These are phyloP conservation scores for Triops cancriformis DNA, from an alignment of 1,140 invertebrate genomes.

Conservation along the genomic window DNA sequence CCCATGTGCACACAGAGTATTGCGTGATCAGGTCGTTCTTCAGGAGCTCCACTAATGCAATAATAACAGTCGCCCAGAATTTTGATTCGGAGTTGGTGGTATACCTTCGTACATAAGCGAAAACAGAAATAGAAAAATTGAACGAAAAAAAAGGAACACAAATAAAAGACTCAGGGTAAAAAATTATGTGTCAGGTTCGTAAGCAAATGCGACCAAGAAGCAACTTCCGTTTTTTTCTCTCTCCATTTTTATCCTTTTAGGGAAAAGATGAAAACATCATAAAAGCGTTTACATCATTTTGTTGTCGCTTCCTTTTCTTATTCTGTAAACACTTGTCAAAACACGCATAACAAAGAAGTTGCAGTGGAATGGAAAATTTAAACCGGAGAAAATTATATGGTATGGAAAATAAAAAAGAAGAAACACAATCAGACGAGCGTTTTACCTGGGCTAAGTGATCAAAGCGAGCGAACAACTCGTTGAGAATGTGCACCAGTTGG, in stretches of 20 bases:
- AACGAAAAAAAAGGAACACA: neutral
- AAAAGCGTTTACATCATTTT: too few species aligned
- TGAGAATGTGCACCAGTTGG: constrained; percentile 85
- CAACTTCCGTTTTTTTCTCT: neutral
- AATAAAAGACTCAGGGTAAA: neutral
- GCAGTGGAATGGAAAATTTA: too few species aligned
- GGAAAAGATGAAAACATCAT: neutral
- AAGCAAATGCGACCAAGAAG: constrained; percentile 15
- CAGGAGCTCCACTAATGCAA: constrained; percentile 84
- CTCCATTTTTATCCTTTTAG: too few species aligned
- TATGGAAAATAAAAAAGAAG: neutral
- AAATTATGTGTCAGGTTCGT: neutral
- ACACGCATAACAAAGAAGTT: too few species aligned
- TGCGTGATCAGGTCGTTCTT: constrained; percentile 83
- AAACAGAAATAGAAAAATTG: neutral
- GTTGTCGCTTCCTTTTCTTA: too few species aligned
- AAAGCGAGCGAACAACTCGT: constrained; percentile 87
- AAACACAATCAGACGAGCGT: constrained; percentile 21
- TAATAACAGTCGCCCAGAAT: constrained; percentile 95
- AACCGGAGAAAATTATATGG: neutral
- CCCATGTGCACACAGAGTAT: constrained; percentile 91
- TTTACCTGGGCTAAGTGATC: constrained; percentile 81
- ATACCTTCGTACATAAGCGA: constrained; percentile 53
- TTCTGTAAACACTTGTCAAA: too few species aligned
- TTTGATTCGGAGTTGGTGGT: constrained; percentile 87